Evolutionary conservation across 2,797 vertebrate species (phyloP).

Genomic region (Netta rufina): DNA sequence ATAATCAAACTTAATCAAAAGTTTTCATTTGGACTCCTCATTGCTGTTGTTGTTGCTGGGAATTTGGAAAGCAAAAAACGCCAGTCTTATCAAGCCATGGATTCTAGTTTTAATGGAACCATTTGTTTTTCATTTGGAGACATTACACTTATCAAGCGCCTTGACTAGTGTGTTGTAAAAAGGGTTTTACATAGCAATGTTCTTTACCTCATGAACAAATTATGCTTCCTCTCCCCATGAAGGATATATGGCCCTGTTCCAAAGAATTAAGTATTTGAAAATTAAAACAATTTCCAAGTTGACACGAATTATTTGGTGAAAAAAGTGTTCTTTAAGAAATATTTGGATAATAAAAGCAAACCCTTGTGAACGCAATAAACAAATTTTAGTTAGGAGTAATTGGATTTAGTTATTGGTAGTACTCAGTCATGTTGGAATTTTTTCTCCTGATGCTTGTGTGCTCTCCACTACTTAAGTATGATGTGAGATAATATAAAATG

Average conservation of each 20-base stretch:
- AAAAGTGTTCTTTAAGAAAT: slow-evolving; percentile 52
- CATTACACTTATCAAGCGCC: background rate
- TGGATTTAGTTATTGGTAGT: slow-evolving; percentile 61
- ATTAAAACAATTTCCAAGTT: slow-evolving; percentile 44
- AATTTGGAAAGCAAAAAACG: slow-evolving; percentile 41
- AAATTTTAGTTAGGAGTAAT: slow-evolving; percentile 55
- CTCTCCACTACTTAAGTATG: slow-evolving; percentile 57
- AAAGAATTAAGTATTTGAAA: slow-evolving; percentile 50
- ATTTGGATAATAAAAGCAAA: slow-evolving; percentile 63
- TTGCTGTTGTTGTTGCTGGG: slow-evolving; percentile 1
- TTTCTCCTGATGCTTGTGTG: slow-evolving; percentile 63
- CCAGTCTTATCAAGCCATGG: slow-evolving; percentile 14
- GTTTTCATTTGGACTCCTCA: background rate
- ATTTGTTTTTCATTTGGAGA: slow-evolving; percentile 54
- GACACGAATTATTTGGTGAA: slow-evolving; percentile 46
- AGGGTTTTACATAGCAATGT: slow-evolving; percentile 27
- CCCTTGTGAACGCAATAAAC: slow-evolving; percentile 65
- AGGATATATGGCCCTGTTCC: slow-evolving; percentile 57
- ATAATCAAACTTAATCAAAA: background rate
- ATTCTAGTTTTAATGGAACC: slow-evolving; percentile 18
- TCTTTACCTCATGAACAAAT: slow-evolving; percentile 52
- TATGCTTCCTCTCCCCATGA: slow-evolving; percentile 24
- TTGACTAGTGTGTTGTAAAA: slow-evolving; percentile 35
- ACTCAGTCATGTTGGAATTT: slow-evolving; percentile 64
- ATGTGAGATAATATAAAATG: slow-evolving; percentile 74